Evolutionary conservation across 2,113 vertebrate genomes (phyloP).

Genomic region (Xyrauchen texanus): DNA sequence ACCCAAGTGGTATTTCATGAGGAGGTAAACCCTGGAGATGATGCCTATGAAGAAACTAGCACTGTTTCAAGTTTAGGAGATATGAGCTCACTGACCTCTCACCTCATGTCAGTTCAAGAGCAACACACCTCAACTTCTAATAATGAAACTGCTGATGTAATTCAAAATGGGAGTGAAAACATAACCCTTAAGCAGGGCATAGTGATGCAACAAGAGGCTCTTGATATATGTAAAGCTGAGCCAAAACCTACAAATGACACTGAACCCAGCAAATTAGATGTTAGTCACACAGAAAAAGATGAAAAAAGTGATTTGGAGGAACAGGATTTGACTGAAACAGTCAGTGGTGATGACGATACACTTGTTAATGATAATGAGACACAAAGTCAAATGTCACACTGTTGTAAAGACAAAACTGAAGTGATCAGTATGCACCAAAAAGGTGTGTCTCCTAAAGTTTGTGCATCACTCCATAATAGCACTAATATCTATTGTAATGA

Average conservation of each 20-base stretch:
- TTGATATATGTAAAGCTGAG: neutral
- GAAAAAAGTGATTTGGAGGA: neutral
- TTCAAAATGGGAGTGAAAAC: slow-evolving; percentile 9
- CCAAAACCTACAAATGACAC: neutral
- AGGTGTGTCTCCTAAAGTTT: slow-evolving; percentile 52
- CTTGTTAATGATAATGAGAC: neutral
- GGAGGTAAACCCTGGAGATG: neutral
- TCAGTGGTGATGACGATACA: neutral
- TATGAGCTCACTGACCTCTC: neutral
- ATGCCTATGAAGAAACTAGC: neutral
- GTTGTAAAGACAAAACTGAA: slow-evolving; percentile 8
- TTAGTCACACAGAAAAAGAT: neutral
- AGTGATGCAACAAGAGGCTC: slow-evolving; percentile 2
- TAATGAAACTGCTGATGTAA: neutral
- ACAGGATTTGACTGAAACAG: neutral
- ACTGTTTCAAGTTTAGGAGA: neutral
- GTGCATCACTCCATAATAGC: slow-evolving; percentile 50
- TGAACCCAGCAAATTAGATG: neutral
- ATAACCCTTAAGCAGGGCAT: neutral
- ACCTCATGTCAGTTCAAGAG: neutral
- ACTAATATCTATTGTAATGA: neutral
- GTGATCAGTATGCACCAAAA: slow-evolving; percentile 37
- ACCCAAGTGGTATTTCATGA: neutral
- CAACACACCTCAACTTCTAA: neutral
- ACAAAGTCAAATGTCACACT: neutral